Evolutionary conservation across 2,113 vertebrate species (phyloP), one percentile per base, ranked within the genome.

Genomic region (Nematolebias whitei): DNA sequence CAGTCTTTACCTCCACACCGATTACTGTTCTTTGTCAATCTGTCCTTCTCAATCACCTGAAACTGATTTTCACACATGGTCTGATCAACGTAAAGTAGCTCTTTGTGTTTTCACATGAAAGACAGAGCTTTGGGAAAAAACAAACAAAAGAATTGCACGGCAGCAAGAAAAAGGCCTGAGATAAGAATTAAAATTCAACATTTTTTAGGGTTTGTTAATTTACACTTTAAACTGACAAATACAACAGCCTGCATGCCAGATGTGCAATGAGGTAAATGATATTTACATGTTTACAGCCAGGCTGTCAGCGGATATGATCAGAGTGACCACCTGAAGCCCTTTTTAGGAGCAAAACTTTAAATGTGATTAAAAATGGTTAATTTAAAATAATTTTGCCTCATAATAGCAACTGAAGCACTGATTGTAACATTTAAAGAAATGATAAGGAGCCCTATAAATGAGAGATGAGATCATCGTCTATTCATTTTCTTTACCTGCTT

Each of bases 351-450:
- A 40, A 23, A 59, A 48, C 63, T 63, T 57, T 60, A 23, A 71
- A 74, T 59, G 57, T 19, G 32, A 51, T 52, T 73, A 59, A 59
- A 45, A 68, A 74, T n/a, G 62, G 59, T 45, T 53, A 76, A 64
- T 74, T 5, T 18, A 44, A 16, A 7, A 15, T 18, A 44, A 18
- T 7, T 7, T 44, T 44, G 20, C 23, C 54, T n/a, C 45, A 22
- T 26, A 50, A 51, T 9, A 44, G 32, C 52, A 50, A 23, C 62
- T 48, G 29, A 40, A 2, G 19, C 62, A 63, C 52, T 61, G 61
- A 76, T 61, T 76, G 64, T 83, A 74, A 78, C 79, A 85, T 80
- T 83, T 83, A 20, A 71, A 60, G 71, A 78, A 79, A 63, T 69
- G 48, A 70, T 29, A 7, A 29, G 26, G 38, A 73, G 49, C 23